Conservation (phyloP, 2,797 vertebrate species). For the Sarcoramphus papa region DNA sequence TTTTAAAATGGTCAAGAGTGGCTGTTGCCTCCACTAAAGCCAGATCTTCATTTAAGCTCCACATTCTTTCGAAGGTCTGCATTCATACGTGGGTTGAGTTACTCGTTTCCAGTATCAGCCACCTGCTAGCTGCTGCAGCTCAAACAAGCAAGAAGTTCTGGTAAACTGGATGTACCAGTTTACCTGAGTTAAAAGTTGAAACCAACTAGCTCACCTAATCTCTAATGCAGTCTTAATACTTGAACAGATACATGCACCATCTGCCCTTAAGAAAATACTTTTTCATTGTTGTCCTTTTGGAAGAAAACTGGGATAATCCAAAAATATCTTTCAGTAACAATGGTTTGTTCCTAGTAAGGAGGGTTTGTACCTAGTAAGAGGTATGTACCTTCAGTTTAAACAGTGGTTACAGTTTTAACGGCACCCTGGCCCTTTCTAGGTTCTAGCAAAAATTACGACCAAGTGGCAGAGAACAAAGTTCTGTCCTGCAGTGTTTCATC, state of each 20-base stretch:
- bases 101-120: not conserved
- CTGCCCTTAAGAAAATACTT: not conserved
- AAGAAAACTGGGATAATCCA: not conserved
- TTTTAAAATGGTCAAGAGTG: not conserved
- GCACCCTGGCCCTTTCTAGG: not conserved
- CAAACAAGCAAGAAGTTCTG: not conserved
- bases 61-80: not conserved
- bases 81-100: not conserved
- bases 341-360: not conserved
- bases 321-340: not conserved
- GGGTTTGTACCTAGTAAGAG: not conserved
- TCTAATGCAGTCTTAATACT: not conserved
- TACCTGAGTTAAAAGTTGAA: not conserved
- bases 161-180: not conserved
- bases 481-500: not conserved
- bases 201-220: not conserved
- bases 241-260: not conserved
- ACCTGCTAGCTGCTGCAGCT: not conserved
- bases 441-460: not conserved
- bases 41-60: not conserved
- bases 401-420: not conserved
- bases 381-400: not conserved
- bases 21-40: not conserved
- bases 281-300: not conserved
- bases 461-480: not conserved